Percentiles rank a stretch among this genome's conserved stretches.
These are phyloP conservation scores for Ctenopoma multispine DNA, from an alignment of 2,797 vertebrate genomes.

Conservation along the genomic window DNA sequence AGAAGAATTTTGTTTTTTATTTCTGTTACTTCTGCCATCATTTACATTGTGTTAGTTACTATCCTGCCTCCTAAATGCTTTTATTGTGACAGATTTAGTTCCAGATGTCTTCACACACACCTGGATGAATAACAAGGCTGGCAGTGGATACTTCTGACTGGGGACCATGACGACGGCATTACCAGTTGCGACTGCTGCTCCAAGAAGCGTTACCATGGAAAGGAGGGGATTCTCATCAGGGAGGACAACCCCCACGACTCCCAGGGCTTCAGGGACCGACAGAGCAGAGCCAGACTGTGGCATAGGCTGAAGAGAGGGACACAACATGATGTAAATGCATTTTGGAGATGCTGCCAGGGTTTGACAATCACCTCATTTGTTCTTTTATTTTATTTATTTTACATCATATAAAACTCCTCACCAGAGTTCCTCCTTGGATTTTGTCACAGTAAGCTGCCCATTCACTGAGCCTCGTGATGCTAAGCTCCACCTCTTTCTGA, in stretches of 20 bases:
- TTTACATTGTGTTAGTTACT: neutral
- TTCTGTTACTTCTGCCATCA: neutral
- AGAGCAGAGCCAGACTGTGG: slow-evolving; percentile 88
- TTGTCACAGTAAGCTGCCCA: slow-evolving; percentile 89
- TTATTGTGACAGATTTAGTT: neutral
- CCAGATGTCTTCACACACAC: slow-evolving; percentile 61
- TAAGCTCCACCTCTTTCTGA: slow-evolving; percentile 85
- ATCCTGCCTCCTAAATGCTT: neutral
- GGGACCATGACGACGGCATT: slow-evolving; percentile 89
- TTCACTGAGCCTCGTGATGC: slow-evolving; percentile 81
- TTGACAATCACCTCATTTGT: neutral
- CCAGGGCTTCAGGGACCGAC: slow-evolving; percentile 86
- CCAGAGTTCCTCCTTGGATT: slow-evolving; percentile 81
- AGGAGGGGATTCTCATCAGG: slow-evolving; percentile 87
- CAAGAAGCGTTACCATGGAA: slow-evolving; percentile 87
- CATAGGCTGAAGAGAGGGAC: slow-evolving; percentile 59
- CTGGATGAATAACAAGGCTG: slow-evolving; percentile 87
- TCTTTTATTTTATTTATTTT: neutral
- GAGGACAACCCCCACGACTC: slow-evolving; percentile 88
- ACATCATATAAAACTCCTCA: slow-evolving; percentile 56
- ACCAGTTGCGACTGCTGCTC: slow-evolving; percentile 86
- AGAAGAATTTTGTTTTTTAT: too few species aligned
- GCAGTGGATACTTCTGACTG: slow-evolving; percentile 86
- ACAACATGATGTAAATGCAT: neutral
- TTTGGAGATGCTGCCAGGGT: neutral